A percentile compares a stretch with the other conserved stretches of the same genome.
Conservation (phyloP, 2,113 vertebrate species). For the Mormoops blainvillei region DNA sequence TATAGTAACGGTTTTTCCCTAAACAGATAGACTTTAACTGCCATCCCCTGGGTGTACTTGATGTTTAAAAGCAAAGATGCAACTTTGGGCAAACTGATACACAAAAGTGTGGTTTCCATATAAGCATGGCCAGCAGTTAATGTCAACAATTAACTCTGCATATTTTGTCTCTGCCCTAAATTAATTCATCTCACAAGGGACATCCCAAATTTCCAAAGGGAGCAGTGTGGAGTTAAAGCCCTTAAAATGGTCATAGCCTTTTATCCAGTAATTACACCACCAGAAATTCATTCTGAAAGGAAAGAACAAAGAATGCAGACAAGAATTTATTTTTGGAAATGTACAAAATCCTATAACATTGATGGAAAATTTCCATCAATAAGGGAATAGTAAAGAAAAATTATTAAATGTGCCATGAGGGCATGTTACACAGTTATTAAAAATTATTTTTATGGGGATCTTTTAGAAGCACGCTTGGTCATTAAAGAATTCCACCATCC, state of each 20-base stretch:
- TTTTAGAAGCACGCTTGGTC: neutral
- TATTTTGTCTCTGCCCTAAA: neutral
- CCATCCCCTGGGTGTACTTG: neutral
- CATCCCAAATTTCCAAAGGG: slow-evolving; percentile 4
- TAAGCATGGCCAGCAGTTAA: neutral
- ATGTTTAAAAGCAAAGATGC: neutral
- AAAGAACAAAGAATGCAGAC: neutral
- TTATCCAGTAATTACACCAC: neutral
- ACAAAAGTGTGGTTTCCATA: neutral
- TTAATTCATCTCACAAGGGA: neutral
- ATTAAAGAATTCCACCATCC: neutral
- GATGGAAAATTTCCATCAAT: neutral
- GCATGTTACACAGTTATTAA: neutral
- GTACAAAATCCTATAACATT: neutral
- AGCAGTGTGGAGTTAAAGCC: neutral
- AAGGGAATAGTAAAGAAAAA: neutral
- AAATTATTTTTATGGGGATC: neutral
- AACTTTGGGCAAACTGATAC: neutral
- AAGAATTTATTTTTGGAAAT: neutral
- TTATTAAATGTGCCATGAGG: neutral
- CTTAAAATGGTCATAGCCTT: neutral
- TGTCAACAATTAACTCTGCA: neutral
- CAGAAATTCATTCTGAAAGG: neutral
- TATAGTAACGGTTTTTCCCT: neutral
- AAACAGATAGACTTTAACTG: neutral